These are phyloP conservation scores for Gopherus evgoodei DNA, from an alignment of 2,113 vertebrate genomes.

Conservation along the genomic window DNA sequence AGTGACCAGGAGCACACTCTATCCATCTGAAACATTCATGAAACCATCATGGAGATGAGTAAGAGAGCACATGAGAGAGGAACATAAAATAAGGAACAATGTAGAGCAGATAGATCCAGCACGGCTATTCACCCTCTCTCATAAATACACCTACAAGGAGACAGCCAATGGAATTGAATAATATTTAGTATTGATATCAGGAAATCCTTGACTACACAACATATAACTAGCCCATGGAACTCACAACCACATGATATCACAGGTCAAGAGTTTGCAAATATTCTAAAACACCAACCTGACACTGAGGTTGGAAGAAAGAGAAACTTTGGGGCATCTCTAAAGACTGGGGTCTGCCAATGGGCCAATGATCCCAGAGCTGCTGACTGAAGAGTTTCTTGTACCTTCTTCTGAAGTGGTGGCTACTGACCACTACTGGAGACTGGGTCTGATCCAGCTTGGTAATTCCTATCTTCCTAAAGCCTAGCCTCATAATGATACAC, in stretches of 20 bases:
- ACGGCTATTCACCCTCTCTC: background rate
- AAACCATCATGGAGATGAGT: background rate
- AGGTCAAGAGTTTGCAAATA: background rate
- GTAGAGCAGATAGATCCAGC: background rate
- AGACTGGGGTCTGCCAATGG: rapidly evolving
- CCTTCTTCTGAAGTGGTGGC: background rate
- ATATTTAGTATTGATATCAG: background rate
- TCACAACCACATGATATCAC: background rate
- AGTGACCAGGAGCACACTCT: rapidly evolving
- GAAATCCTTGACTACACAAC: background rate
- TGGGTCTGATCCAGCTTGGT: background rate
- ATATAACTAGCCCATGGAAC: background rate
- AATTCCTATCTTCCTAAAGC: background rate
- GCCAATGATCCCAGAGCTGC: background rate
- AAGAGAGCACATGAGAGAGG: background rate
- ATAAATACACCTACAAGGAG: background rate
- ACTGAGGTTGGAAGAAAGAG: background rate
- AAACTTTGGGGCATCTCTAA: background rate
- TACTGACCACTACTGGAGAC: background rate
- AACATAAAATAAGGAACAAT: background rate
- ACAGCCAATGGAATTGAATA: background rate
- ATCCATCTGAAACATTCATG: background rate
- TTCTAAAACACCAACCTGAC: background rate
- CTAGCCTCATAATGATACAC: background rate
- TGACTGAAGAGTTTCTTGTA: background rate